Percentiles rank a stretch among this genome's conserved stretches.
These are phyloP conservation scores for Phalera bucephala DNA, from an alignment of 2,888 invertebrate genomes.

Conservation along the genomic window DNA sequence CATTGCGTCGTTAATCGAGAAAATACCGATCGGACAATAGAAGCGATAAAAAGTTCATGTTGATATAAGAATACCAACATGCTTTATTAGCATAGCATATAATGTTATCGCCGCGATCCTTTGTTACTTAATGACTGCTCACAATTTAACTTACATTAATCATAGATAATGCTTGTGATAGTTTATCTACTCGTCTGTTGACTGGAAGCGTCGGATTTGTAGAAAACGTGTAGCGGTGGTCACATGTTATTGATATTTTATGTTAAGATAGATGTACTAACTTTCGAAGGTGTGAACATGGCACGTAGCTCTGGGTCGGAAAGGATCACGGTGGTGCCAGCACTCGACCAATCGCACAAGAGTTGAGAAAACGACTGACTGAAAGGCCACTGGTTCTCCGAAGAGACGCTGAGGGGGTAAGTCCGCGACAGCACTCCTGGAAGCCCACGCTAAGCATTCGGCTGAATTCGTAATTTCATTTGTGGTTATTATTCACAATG, in stretches of 20 bases:
- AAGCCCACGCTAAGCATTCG: slow-evolving; percentile 70
- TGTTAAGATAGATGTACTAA: slow-evolving; percentile 37
- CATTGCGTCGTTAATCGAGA: slow-evolving; percentile 55
- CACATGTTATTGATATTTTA: slow-evolving; percentile 23
- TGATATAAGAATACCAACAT: slow-evolving; percentile 44
- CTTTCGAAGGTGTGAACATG: slow-evolving; percentile 38
- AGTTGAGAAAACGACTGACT: slow-evolving; percentile 43
- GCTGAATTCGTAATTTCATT: slow-evolving; percentile 58
- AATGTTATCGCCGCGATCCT: slow-evolving; percentile 38
- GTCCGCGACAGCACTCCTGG: slow-evolving; percentile 54
- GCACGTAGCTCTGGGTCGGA: slow-evolving; percentile 23
- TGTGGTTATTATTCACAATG: slow-evolving; percentile 13
- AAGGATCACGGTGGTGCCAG: slow-evolving; percentile 22
- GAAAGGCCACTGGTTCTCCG: slow-evolving; percentile 41
- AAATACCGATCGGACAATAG: slow-evolving; percentile 61
- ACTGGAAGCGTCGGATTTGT: slow-evolving; percentile 14
- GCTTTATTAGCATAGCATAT: slow-evolving; percentile 41
- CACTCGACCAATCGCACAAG: slow-evolving; percentile 25
- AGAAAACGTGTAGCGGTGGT: slow-evolving; percentile 12
- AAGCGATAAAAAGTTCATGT: slow-evolving; percentile 51
- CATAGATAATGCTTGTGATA: slow-evolving; percentile 25
- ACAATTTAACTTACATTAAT: slow-evolving; percentile 44
- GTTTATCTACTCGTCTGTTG: slow-evolving; percentile 13
- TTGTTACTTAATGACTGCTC: slow-evolving; percentile 44
- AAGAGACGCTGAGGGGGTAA: slow-evolving; percentile 46